These are phyloP conservation scores for Stratiomys singularior DNA, from an alignment of 2,888 invertebrate species.

Conservation along the genomic window DNA sequence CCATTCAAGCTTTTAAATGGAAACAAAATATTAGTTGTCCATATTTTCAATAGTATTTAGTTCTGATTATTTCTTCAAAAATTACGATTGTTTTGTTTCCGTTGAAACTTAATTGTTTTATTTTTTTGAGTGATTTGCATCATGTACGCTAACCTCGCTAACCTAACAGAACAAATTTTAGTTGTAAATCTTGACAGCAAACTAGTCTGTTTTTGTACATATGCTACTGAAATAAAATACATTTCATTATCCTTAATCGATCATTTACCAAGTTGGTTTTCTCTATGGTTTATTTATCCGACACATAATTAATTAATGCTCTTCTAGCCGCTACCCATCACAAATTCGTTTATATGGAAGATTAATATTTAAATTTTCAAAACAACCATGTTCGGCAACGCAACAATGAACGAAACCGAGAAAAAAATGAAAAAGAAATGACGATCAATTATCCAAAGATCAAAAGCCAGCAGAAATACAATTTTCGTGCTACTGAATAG, in stretches of 20 bases:
- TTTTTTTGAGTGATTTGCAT: too few species aligned
- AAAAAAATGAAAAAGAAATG: not conserved
- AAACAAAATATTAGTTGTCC: too few species aligned
- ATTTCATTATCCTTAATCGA: not conserved
- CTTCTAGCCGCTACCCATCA: constrained; percentile 26
- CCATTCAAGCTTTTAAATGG: too few species aligned
- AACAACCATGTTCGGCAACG: not conserved
- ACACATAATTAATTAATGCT: constrained; percentile 12
- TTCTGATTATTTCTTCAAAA: too few species aligned
- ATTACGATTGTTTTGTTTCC: too few species aligned
- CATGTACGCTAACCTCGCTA: too few species aligned
- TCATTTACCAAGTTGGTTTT: not conserved
- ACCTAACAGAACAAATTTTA: too few species aligned
- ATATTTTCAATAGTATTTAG: too few species aligned
- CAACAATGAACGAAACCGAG: not conserved
- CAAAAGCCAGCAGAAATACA: not conserved
- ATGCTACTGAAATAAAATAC: too few species aligned
- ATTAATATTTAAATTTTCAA: not conserved
- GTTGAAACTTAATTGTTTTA: too few species aligned
- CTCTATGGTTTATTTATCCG: not conserved
- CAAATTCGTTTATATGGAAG: not conserved
- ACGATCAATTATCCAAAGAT: not conserved
- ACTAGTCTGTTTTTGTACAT: too few species aligned
- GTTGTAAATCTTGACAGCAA: too few species aligned
- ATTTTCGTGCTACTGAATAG: constrained; percentile 35